These are phyloP conservation scores for Helostoma temminkii DNA, from an alignment of 2,797 vertebrate species.

Conservation along the genomic window DNA sequence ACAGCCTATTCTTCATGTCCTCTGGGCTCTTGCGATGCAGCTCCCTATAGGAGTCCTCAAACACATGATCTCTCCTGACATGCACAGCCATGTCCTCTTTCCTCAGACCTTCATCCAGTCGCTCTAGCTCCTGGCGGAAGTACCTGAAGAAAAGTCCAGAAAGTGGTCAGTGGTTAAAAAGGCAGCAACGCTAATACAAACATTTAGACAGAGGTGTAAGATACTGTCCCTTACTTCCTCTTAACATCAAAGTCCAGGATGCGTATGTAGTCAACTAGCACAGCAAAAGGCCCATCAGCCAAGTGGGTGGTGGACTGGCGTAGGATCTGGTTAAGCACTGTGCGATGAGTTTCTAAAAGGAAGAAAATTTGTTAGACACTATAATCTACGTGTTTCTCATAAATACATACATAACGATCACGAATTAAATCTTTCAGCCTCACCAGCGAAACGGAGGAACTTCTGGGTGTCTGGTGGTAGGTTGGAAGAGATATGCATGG, in stretches of 20 bases:
- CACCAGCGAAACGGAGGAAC: constrained; percentile 95
- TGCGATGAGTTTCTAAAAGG: constrained; percentile 91
- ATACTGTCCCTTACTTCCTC: constrained; percentile 87
- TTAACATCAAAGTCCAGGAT: constrained; percentile 97
- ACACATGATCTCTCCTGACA: constrained; percentile 95
- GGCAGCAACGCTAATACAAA: neutral
- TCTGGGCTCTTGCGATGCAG: constrained; percentile 96
- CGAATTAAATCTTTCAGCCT: constrained; percentile 28
- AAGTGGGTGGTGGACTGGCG: constrained; percentile 95
- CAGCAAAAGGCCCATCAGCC: constrained; percentile 95
- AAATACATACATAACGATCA: neutral
- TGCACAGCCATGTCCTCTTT: constrained; percentile 99
- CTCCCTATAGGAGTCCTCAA: constrained; percentile 96
- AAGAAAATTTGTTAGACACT: neutral
- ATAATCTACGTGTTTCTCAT: neutral
- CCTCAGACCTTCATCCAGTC: constrained; percentile 93
- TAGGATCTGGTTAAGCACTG: constrained; percentile 96
- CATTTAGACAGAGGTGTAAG: neutral
- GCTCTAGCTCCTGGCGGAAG: constrained; percentile 95
- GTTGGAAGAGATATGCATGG: constrained; percentile 97
- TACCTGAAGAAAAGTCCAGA: constrained; percentile 81
- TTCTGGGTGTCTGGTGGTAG: constrained; percentile 96
- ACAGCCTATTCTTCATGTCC: constrained; percentile 98
- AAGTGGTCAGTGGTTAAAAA: constrained; percentile 4
- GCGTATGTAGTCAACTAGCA: constrained; percentile 96